These are phyloP conservation scores for Scomber japonicus DNA, from an alignment of 2,113 vertebrate species.

Conservation along the genomic window DNA sequence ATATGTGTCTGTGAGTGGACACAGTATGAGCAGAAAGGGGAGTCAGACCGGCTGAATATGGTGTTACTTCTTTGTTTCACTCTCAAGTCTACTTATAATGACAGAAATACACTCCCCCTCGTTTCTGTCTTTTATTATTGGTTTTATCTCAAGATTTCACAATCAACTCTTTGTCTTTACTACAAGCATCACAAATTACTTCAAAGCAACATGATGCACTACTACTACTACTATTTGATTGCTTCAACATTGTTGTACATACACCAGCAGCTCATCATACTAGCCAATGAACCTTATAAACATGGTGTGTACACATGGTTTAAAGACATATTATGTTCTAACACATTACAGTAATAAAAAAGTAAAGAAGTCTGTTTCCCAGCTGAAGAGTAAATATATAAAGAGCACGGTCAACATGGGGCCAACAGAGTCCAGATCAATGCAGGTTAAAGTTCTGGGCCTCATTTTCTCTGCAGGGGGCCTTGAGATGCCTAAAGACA, in stretches of 20 bases:
- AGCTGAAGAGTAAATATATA: constrained; percentile 55
- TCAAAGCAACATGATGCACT: background rate
- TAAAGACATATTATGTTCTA: constrained; percentile 27
- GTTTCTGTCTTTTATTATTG: constrained; percentile 41
- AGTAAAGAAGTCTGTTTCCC: constrained; percentile 1
- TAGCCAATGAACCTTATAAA: constrained; percentile 7
- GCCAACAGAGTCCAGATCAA: constrained; percentile 57
- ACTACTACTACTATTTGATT: background rate
- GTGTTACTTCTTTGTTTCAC: constrained; percentile 76
- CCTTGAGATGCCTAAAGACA: constrained; percentile 81
- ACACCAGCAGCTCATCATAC: constrained; percentile 25
- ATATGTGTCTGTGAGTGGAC: constrained; percentile 78
- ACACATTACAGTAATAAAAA: constrained; percentile 36
- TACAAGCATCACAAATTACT: background rate
- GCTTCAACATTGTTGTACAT: background rate
- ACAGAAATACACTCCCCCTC: constrained; percentile 37
- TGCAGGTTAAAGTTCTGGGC: constrained; percentile 79
- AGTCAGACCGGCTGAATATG: constrained; percentile 70
- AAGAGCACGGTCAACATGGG: constrained; percentile 48
- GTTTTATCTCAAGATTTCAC: background rate
- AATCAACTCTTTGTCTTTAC: background rate
- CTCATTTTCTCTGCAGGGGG: constrained; percentile 77
- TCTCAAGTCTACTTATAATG: constrained; percentile 37
- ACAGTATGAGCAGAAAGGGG: constrained; percentile 77
- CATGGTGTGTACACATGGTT: constrained; percentile 21